Evolutionary conservation across 2,113 vertebrate genomes (phyloP).

Genomic region (Stigmatopora nigra): DNA sequence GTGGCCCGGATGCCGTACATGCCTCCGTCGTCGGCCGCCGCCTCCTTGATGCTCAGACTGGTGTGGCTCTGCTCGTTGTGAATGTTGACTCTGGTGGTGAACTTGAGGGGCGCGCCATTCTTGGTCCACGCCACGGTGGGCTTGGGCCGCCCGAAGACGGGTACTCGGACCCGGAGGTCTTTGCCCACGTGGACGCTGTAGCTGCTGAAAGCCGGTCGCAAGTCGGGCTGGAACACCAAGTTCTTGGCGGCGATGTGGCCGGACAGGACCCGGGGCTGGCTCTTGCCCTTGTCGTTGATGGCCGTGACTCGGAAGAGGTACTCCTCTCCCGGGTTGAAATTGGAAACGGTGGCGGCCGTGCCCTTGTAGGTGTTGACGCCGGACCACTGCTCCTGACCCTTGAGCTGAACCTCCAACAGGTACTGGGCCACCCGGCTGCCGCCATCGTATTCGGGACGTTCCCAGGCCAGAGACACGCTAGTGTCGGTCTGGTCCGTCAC

Average conservation of each 20-base stretch:
- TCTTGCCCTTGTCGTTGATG: conserved; percentile 95
- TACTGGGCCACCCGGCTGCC: conserved; percentile 94
- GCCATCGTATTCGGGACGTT: conserved; percentile 92
- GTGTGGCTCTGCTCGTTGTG: conserved; percentile 74
- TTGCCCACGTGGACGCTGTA: conserved; percentile 90
- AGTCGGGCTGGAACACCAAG: conserved; percentile 89
- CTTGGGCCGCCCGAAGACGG: conserved; percentile 87
- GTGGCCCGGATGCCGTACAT: conserved; percentile 83
- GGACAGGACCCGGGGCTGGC: conserved; percentile 88
- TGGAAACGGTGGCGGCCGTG: conserved; percentile 82
- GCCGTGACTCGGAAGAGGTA: conserved; percentile 92
- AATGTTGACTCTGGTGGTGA: conserved; percentile 89
- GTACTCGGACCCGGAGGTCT: conserved; percentile 85
- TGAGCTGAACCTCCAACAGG: conserved; percentile 90
- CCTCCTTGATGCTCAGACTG: conserved; percentile 85
- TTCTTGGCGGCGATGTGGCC: conserved; percentile 91
- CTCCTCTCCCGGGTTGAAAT: conserved; percentile 86
- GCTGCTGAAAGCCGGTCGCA: conserved; percentile 83
- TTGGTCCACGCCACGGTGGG: conserved; percentile 87
- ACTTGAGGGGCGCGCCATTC: conserved; percentile 81
- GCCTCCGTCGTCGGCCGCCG: conserved; percentile 84
- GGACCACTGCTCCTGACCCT: conserved; percentile 90
- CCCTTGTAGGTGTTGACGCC: conserved; percentile 85
- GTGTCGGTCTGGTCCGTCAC: conserved; percentile 92
- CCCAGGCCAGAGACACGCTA: conserved; percentile 90